A percentile compares a stretch with the other conserved stretches of the same genome.
Evolutionary conservation across 2,113 vertebrate genomes (phyloP).

Genomic region (Halcyon malimbica): DNA sequence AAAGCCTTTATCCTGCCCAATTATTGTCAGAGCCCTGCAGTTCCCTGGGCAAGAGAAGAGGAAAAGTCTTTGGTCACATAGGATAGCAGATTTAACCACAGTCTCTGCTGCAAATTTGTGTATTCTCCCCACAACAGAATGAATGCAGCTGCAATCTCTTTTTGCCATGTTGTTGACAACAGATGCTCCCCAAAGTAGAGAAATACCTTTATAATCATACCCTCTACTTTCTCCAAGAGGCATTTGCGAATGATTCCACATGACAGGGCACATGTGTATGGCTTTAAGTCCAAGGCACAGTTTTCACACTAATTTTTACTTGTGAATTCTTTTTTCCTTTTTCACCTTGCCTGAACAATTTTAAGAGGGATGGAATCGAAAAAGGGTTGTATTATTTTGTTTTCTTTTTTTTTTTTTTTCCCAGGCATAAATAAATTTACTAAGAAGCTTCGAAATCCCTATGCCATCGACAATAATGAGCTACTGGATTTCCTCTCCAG

Average conservation of each 20-base stretch:
- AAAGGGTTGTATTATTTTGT: not conserved
- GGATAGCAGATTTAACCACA: not conserved
- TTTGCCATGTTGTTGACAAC: not conserved
- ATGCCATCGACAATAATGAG: conserved; percentile 91
- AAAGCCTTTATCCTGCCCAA: not conserved
- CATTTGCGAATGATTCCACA: conserved; percentile 57
- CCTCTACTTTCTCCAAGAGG: conserved; percentile 3
- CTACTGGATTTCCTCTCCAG: conserved; percentile 97
- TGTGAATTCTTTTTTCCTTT: conserved; percentile 47
- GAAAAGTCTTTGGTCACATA: not conserved
- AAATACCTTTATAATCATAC: not conserved
- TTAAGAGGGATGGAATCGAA: too few species aligned
- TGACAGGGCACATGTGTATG: conserved; percentile 14
- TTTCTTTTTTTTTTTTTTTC: conserved; percentile 37
- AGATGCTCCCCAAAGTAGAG: conserved; percentile 20
- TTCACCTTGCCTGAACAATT: conserved; percentile 17
- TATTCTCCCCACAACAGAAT: not conserved
- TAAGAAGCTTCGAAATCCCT: conserved; percentile 94
- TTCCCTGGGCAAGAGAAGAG: not conserved
- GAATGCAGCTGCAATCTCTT: not conserved
- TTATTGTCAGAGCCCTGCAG: not conserved
- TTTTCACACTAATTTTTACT: conserved; percentile 79
- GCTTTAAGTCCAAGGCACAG: conserved; percentile 48
- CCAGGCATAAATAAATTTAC: conserved; percentile 97
- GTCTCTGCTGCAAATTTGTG: not conserved